These are phyloP conservation scores for Amblyjoppa fuscipennis DNA, from an alignment of 2,888 invertebrate species.

Conservation along the genomic window DNA sequence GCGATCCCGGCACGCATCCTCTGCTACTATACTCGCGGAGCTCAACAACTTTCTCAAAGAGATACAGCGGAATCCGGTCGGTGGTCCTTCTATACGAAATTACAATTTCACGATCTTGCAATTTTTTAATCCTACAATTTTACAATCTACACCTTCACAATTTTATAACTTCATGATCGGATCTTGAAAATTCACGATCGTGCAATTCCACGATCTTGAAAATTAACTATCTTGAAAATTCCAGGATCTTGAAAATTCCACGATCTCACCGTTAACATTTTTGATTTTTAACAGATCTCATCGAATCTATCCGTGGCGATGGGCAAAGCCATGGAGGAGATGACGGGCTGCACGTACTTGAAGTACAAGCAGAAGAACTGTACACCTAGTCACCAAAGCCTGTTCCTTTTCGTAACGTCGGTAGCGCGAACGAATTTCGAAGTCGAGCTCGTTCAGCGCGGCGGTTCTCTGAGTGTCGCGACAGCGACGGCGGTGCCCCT, in stretches of 20 bases:
- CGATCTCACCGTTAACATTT: not conserved
- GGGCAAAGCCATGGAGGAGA: slow-evolving; percentile 97
- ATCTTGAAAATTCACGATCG: not conserved
- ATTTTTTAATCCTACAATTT: not conserved
- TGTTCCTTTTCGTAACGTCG: slow-evolving; percentile 95
- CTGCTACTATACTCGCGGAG: slow-evolving; percentile 85
- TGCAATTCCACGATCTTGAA: not conserved
- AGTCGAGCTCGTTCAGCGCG: slow-evolving; percentile 95
- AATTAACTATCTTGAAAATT: no score
- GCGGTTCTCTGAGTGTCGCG: slow-evolving; percentile 90
- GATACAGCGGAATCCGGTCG: slow-evolving; percentile 89
- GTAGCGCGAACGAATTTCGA: slow-evolving; percentile 97
- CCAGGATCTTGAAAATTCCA: not conserved
- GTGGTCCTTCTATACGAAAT: slow-evolving; percentile 69
- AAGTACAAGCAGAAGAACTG: slow-evolving; percentile 91
- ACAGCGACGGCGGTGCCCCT: slow-evolving; percentile 86
- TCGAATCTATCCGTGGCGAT: slow-evolving; percentile 94
- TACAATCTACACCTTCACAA: not conserved
- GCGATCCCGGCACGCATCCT: slow-evolving; percentile 87
- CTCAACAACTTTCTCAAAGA: slow-evolving; percentile 89
- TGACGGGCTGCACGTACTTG: slow-evolving; percentile 94
- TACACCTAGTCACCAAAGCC: slow-evolving; percentile 89
- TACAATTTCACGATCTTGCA: not conserved
- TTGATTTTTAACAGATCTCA: slow-evolving; percentile 86
- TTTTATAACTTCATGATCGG: no score